Conservation (phyloP, 2,797 vertebrate species). For the Enteromius trimaculatus region DNA sequence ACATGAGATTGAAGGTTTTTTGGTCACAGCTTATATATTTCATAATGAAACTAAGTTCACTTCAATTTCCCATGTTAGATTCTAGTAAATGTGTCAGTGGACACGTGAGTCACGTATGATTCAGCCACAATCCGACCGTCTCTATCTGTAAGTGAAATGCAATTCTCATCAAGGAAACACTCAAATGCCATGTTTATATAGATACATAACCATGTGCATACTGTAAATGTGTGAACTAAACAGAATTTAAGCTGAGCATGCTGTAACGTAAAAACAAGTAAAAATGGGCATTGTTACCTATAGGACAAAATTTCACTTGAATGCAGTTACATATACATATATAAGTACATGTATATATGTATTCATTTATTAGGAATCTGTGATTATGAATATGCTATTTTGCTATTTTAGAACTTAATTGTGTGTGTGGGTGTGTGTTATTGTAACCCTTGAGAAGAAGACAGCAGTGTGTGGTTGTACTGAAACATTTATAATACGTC, state of each 20-base stretch:
- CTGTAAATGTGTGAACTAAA: background rate
- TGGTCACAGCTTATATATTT: constrained; percentile 3
- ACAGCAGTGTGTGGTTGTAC: constrained; percentile 60
- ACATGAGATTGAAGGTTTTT: background rate
- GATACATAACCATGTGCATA: background rate
- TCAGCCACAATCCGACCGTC: background rate
- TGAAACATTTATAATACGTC: constrained; percentile 71
- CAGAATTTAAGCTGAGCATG: background rate
- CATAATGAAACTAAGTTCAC: constrained; percentile 24
- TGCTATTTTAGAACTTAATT: background rate
- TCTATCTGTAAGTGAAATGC: constrained; percentile 11
- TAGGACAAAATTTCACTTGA: background rate
- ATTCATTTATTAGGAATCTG: background rate
- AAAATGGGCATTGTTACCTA: background rate
- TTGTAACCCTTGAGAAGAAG: constrained; percentile 44
- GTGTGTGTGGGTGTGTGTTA: too few relatives aligned
- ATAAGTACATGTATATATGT: background rate
- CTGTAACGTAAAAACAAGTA: background rate
- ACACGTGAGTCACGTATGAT: constrained; percentile 20
- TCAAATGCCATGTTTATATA: background rate
- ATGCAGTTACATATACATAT: background rate
- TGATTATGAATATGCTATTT: background rate
- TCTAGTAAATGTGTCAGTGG: constrained; percentile 36
- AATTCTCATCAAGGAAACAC: constrained; percentile 9
- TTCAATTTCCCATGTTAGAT: constrained; percentile 15